Evolutionary conservation across 1,140 invertebrate genomes (phyloP), one percentile per base, ranked within the genome.

Genomic region (Heliconius congener): DNA sequence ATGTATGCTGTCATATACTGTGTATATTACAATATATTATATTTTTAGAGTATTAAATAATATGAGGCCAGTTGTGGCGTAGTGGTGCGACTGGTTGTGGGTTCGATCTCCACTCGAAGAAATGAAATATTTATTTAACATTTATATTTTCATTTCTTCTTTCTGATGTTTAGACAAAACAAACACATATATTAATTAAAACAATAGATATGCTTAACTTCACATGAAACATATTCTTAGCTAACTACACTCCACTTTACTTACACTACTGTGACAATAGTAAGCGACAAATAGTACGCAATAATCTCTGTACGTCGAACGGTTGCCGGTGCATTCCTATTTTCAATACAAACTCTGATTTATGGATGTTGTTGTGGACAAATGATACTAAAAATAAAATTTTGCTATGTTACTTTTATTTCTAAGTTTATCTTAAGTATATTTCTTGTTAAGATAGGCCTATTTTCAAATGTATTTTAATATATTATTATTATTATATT

Each of bases 261-360:
- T 66, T 66, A 27, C 9, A 66, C 60, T 30, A 66, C 1, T 30
- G 60, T 30, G 23, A 66, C 60, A 66, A 18, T 66, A 66, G 60
- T 66, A 11, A 16, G 27, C 8, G 11, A 39, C 71, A 72, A 72
- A 42, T 72, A 19, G 37, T 72, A 72, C 8, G 42, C 2, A 39
- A 30, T 72, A 42, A 39, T 42, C 19, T 72, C 34, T 72, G 71
- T 42, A 72, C 71, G 71, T 72, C 34, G 71, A 72, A 72, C 71
- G 71, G 71, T 72, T 72, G 71, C 71, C 71, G 71, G 71, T 72
- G 37, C 71, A 72, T 72, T 72, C 71, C 71, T 72, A 72, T 72
- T 72, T 72, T 72, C 71, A 72, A 72, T 72, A 72, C 37, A 72
- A 37, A 6, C 37, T 37, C 71, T 72, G 71, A 72, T 72, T 72